Conservation (phyloP, 2,113 vertebrate genomes). For the Phalacrocorax pelagicus region DNA sequence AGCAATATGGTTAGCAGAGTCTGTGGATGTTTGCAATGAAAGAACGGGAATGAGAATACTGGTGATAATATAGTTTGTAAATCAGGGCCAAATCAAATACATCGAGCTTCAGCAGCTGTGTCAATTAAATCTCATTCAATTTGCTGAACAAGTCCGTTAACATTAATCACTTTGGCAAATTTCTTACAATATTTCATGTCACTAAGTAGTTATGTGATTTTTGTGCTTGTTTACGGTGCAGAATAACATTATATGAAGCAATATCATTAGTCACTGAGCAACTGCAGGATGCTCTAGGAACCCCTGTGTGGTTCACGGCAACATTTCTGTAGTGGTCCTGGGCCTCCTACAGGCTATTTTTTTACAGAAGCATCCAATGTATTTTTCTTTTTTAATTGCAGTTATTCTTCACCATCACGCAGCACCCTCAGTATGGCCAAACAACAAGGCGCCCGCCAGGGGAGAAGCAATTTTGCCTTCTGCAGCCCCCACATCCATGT, state of each 20-base stretch:
- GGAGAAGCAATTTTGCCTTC: background rate
- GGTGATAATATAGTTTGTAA: background rate
- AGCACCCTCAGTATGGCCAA: background rate
- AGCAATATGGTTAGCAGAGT: background rate
- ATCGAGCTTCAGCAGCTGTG: constrained; percentile 26
- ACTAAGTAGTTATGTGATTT: background rate
- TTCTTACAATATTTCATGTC: background rate
- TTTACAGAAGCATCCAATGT: background rate
- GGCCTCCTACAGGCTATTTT: background rate
- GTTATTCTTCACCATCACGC: background rate
- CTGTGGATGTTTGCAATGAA: background rate
- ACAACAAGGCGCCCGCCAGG: background rate
- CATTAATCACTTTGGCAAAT: constrained; percentile 44
- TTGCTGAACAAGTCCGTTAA: background rate
- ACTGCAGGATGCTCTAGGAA: background rate
- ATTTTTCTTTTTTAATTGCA: background rate
- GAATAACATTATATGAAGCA: background rate
- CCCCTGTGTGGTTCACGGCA: background rate
- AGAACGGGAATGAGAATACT: background rate
- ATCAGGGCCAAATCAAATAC: constrained; percentile 12
- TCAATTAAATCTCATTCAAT: constrained; percentile 38
- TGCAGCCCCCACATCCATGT: background rate
- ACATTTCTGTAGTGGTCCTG: background rate
- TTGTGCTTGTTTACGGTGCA: constrained; percentile 9
- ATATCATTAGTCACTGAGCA: background rate